These are phyloP conservation scores for Pseudomyrmex cubaensis DNA, from an alignment of 1,140 invertebrate genomes.

Conservation along the genomic window DNA sequence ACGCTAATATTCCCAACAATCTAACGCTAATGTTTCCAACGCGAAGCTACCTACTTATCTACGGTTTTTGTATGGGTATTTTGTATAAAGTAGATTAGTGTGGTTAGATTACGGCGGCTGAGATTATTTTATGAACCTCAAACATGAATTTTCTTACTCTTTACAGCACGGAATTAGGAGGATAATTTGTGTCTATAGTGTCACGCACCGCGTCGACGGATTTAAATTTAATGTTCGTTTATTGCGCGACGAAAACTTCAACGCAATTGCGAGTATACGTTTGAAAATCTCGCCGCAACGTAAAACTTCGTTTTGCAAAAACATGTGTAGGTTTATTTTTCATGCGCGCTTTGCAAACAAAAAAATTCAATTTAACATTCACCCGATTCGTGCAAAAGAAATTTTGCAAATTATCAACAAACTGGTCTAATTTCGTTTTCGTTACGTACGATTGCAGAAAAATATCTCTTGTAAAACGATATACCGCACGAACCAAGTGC, in stretches of 20 bases:
- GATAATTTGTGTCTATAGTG: constrained; percentile 47
- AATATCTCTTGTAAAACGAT: no score
- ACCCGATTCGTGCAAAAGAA: no score
- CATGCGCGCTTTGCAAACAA: background rate
- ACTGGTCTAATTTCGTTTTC: no score
- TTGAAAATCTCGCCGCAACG: background rate
- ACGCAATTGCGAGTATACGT: constrained; percentile 17
- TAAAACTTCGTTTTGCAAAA: constrained; percentile 13
- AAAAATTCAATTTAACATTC: constrained; percentile 37
- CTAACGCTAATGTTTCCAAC: constrained; percentile 17
- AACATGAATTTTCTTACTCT: constrained; percentile 43
- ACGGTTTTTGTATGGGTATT: background rate
- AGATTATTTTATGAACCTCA: constrained; percentile 28
- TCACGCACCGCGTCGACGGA: background rate
- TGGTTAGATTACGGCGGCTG: background rate
- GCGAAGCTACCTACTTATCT: background rate
- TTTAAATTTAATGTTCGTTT: constrained; percentile 20
- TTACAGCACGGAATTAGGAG: constrained; percentile 31
- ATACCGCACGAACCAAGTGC: no score
- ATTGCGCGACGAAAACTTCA: constrained; percentile 11
- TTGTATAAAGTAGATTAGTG: background rate
- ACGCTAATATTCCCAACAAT: constrained; percentile 8
- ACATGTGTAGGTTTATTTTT: background rate
- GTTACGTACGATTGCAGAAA: no score
- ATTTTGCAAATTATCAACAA: no score